Conservation (phyloP, 2,797 vertebrate species). For the Melanitta fusca region DNA sequence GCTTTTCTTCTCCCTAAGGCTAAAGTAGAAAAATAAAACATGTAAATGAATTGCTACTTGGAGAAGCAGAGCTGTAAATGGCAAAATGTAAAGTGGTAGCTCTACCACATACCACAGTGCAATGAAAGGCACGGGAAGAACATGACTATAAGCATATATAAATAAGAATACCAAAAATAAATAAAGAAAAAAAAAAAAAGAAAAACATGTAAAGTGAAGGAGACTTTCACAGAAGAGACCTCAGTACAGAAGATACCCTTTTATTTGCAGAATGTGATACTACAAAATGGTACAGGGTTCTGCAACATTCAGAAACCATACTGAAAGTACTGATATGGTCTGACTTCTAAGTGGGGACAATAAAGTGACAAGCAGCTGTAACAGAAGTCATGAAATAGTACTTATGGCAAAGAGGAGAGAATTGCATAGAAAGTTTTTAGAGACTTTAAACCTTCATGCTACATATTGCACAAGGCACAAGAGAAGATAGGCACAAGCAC, state of each 20-base stretch:
- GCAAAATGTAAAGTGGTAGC: neutral
- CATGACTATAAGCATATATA: neutral
- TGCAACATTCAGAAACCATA: neutral
- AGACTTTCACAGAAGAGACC: neutral
- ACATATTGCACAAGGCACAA: neutral
- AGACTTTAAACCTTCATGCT: no score
- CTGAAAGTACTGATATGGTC: no score
- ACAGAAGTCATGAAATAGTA: neutral
- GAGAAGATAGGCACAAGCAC: neutral
- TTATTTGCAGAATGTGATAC: neutral
- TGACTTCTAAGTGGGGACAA: neutral
- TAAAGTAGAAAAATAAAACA: neutral
- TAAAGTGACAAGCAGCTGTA: neutral
- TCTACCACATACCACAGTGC: neutral
- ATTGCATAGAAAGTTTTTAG: neutral
- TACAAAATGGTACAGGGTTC: neutral
- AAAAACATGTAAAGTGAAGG: neutral
- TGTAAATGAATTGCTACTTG: neutral
- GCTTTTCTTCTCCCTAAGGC: neutral
- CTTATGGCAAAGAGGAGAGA: neutral
- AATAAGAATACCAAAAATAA: neutral
- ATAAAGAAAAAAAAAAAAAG: neutral
- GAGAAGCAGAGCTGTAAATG: neutral
- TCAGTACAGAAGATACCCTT: neutral
- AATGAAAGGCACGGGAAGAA: neutral